Base-by-base conservation (phyloP, 2,797 vertebrate genomes). In the Anabas testudineus region DNA sequence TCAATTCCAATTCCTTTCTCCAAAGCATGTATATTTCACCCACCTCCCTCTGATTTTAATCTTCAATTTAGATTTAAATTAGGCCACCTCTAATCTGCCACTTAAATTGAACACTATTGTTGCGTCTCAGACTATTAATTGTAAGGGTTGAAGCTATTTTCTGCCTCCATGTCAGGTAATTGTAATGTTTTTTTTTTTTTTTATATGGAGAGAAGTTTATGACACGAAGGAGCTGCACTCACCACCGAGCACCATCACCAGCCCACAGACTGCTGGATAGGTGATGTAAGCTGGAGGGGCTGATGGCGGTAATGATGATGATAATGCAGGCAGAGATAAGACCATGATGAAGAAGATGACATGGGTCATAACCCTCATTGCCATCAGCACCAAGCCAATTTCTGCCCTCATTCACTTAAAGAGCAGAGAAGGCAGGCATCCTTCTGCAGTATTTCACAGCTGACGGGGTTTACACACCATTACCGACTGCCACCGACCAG, bases 31-130 rank as follows among this genome's bases (percentile, higher is more conserved):
- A 49, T 30, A 57, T 80, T 62, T 46, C 30, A 59, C 67, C 46
- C 42, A 53, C 30, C 36, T 55, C 34, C 6, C 3, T 45, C 49
- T 58, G 58, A 70, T 72, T 80, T 79, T 54, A 67, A 1, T 14
- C 51, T 63, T 85, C 39, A 12, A 66, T 90, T 76, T 66, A 75
- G 49, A 85, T 80, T 85, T 63, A 78, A 78, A 87, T 81, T 21
- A 82, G 78, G 64, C 51, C 24, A 10, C 62, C 56, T 79, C 63
- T 78, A 65, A 78, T 71, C 76, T 62, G 32, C 56, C 52, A 9
- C 53, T 84, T 46, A 69, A 77, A 75, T 41, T 34, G 57, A 75
- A 72, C 39, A 39, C 72, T 12, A 52, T 57, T 69, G 55, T 53
- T 41, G 52, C 57, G 65, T 62, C 53, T 59, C 22, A 10, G 76